Base-by-base conservation (phyloP, 2,113 vertebrate species). In the Pelecanoides urinatrix region DNA sequence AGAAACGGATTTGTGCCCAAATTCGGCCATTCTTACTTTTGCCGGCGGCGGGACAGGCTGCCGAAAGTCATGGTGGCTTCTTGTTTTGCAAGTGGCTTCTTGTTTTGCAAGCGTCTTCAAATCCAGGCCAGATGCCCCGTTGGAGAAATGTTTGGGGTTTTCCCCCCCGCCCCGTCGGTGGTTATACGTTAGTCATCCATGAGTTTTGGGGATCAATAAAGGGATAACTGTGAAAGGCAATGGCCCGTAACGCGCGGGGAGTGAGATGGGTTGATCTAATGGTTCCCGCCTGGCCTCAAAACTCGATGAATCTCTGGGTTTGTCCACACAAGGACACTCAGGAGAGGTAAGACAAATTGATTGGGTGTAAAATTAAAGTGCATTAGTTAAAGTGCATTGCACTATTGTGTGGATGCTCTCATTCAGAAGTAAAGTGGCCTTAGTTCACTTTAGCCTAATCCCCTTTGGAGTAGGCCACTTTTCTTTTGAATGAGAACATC, bases 341-440 rank as follows among this genome's bases (percentile, higher is more conserved):
- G 87, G 95, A 97, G 96, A 96, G 95, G 96, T 95, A 96, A 96
- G 94, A 96, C 96, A 96, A 96, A 97, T 97, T 97, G 96, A 96
- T 93, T 96, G 96, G 95, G 91, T 96, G 96, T 97, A 96, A 97
- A 97, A 96, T 96, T 97, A 96, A 97, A 97, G 93, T 97, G 95
- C 96, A 97, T 97, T 97, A 96, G 96, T 96, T 96, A 97, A 97
- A 97, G 96, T 96, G 96, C 94, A 93, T 88, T 93, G 96, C 87
- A 96, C 97, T 91, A 95, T 96, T 97, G 96, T 96, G 96, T 95
- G 91, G 94, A 97, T 94, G 96, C 92, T 97, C 95, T 97, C 96
- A 97, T 96, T 97, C 97, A 97, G 95, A 97, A 97, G 95, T 96
- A 96, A 97, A 97, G 97, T 97, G 97, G 94, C 96, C 96, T 96